Conservation (phyloP, 2,888 invertebrate genomes). For the Tipula vernalis region DNA sequence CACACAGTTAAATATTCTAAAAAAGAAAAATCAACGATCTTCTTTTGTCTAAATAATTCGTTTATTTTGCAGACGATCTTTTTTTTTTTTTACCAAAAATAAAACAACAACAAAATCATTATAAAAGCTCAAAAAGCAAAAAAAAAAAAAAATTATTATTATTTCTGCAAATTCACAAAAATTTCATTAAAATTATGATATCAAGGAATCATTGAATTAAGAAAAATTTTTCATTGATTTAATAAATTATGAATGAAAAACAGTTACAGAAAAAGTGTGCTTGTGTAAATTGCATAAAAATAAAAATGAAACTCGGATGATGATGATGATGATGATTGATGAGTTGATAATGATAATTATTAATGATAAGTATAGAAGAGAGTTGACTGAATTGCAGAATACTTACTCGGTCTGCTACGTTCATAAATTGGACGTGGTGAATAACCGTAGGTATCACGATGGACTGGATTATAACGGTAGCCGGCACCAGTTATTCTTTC, state of each 20-base stretch:
- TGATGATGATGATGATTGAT: neutral
- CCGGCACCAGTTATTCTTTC: conserved; percentile 79
- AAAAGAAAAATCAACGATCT: neutral
- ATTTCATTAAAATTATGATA: neutral
- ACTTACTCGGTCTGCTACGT: conserved; percentile 81
- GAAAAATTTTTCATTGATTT: neutral
- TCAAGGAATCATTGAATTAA: neutral
- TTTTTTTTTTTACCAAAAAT: neutral
- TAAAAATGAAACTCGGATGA: conserved; percentile 6
- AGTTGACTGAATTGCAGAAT: conserved; percentile 21
- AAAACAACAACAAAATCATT: neutral
- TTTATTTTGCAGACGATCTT: neutral
- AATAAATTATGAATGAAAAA: neutral
- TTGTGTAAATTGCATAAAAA: neutral
- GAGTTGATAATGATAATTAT: neutral
- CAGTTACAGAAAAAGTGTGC: conserved; percentile 8
- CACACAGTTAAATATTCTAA: neutral
- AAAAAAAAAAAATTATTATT: neutral
- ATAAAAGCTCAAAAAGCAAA: neutral
- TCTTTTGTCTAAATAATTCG: neutral
- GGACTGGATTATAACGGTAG: conserved; percentile 83
- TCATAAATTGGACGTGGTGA: conserved; percentile 78
- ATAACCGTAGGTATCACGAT: conserved; percentile 82
- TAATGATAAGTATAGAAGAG: neutral
- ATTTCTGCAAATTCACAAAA: neutral